Evolutionary conservation across 2,888 invertebrate genomes (phyloP), one percentile per base, ranked within the genome.

Genomic region (Philopedon plagiatum): DNA sequence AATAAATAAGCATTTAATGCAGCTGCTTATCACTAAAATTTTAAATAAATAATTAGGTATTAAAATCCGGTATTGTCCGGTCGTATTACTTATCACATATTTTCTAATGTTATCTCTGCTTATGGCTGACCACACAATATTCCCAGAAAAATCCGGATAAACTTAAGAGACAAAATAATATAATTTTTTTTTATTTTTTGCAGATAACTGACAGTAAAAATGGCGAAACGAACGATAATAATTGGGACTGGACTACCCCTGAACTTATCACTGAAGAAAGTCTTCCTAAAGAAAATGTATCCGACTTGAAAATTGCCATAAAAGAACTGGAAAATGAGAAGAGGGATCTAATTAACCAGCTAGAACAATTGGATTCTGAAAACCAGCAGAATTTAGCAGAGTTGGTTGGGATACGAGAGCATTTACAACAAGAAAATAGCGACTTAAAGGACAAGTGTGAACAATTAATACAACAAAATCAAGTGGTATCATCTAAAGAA

Each of bases 391-490:
- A 84, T 61, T 80, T 83, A 9, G 81, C 81, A 21, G 82, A 85
- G 74, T 76, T 86, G 41, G 80, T 86, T 8, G 77, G 75, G 11
- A 79, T 85, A 29, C 83, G 82, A 74, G 83, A 84, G 61, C 79
- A 83, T 69, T 68, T 86, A n/a, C 84, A 84, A 46, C 80, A 83
- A 9, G 82, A 83, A 18, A 83, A 86, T 56, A 77, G 78, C 13
- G 77, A 79, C 5, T 77, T 88, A 21, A 82, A 83, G 44, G 87
- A 86, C 51, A 89, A 89, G 81, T 80, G 90, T 13, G 80, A 81
- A 1, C 86, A 87, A 41, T 83, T 91, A 0, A 86, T 87, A 78
- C 87, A 88, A 79, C 90, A 91, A 80, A 90, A 90, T 75, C 86
- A 85, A 75, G 87, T 21, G 0, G 15, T 88, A 73, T 85, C 91